Base-by-base conservation (phyloP, 2,888 invertebrate species). In the Eupithecia subumbrata region DNA sequence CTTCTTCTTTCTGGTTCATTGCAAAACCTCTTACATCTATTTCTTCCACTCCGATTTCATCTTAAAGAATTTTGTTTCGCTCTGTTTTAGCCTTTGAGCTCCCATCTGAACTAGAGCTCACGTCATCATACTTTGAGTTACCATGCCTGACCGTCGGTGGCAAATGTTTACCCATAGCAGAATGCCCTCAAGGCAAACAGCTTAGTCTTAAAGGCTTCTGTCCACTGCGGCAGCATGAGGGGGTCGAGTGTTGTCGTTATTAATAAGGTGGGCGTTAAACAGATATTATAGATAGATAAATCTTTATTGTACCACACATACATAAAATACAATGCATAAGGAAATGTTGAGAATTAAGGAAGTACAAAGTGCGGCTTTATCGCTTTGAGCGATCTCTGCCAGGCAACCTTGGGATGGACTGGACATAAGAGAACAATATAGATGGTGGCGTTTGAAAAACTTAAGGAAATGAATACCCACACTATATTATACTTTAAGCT, bases 191-290 rank as follows among this genome's bases (percentile, higher is more conserved):
- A 66, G 74, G 73, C 11, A 80, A 76, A 34, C 25, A 25, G 30
- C 67, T 68, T 22, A 67, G 18, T 12, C 11, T 71, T 7, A 76
- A 71, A 63, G 82, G 82, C 3, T 11, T 77, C 0, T 82, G 82
- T 69, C 82, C 82, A 8, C 25, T 76, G 5, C 79, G 76, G 34
- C 77, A 81, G 34, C 30, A 48, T 0, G 60, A 78, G 5, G 82
- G 78, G 7, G 72, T 82, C 5, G 81, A 81, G 64, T 82, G 82
- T 70, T 82, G 82, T 74, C 71, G 69, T 30, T 72, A 76, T 45
- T 68, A 43, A 30, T 66, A 37, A 68, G 68, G 43, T 68, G 22
- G 79, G 81, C 80, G 56, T 34, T 25, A 60, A 60, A 60, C 12
- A 60, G 22, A 25, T 12, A 12, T 11, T 11, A n/a, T 30, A 30